These are phyloP conservation scores for Orgyia antiqua DNA, from an alignment of 2,888 invertebrate genomes.

Conservation along the genomic window DNA sequence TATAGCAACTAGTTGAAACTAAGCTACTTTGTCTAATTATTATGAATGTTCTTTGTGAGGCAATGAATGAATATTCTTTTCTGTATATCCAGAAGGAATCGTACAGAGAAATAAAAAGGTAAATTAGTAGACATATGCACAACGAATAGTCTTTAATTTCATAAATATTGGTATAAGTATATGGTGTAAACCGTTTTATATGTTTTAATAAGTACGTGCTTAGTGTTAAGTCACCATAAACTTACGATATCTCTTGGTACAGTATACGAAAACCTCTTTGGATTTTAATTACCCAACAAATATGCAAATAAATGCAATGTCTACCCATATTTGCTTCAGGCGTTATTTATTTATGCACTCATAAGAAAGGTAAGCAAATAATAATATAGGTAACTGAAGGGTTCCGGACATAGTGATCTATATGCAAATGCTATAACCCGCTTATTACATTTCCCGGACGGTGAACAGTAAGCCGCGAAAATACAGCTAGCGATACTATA, in stretches of 20 bases:
- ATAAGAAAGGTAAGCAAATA: slow-evolving; percentile 59
- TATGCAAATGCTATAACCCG: slow-evolving; percentile 76
- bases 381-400: slow-evolving; percentile 42
- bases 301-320: slow-evolving; percentile 44
- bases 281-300: slow-evolving; percentile 41
- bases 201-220: no score
- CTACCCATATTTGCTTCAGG: slow-evolving; percentile 34
- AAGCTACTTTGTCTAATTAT: no score
- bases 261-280: slow-evolving; percentile 19
- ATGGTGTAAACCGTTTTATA: no score
- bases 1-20: no score
- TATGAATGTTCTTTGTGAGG: no score
- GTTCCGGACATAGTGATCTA: slow-evolving; percentile 64
- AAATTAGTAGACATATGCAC: no score
- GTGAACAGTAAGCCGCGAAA: slow-evolving; percentile 56
- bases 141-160: no score
- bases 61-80: no score
- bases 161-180: no score
- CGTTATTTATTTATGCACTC: slow-evolving; percentile 50
- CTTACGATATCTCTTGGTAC: slow-evolving; percentile 8
- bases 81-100: no score
- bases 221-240: no score
- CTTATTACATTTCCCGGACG: slow-evolving; percentile 68
- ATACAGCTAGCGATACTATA: slow-evolving; percentile 52
- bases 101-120: no score